Evolutionary conservation across 1,140 invertebrate genomes (phyloP).

Genomic region (Sitobion miscanthi): DNA sequence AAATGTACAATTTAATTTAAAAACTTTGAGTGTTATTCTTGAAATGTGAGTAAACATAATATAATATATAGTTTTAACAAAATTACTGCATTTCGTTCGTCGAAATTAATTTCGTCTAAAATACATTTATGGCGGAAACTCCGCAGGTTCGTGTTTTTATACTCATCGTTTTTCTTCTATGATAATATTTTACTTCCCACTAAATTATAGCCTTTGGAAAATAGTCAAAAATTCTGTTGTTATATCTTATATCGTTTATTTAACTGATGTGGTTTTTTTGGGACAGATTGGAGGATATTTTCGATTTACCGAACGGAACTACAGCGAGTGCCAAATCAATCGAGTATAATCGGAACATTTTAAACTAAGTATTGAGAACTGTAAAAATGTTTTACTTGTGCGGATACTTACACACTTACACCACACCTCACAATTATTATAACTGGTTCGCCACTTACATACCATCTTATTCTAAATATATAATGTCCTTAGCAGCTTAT

Average conservation of each 20-base stretch:
- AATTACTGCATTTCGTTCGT: neutral
- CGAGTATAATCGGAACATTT: neutral
- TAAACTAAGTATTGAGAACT: neutral
- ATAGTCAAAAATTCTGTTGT: neutral
- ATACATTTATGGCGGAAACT: neutral
- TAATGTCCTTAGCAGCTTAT: neutral
- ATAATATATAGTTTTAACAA: neutral
- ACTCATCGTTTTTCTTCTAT: neutral
- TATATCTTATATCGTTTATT: neutral
- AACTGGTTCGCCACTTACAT: neutral
- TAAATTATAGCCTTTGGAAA: neutral
- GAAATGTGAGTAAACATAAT: neutral
- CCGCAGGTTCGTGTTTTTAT: neutral
- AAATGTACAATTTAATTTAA: neutral
- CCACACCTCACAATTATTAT: neutral
- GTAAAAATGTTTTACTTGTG: neutral
- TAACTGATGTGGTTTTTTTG: neutral
- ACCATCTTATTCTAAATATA: neutral
- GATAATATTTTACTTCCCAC: neutral
- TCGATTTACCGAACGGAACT: neutral
- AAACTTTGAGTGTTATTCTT: neutral
- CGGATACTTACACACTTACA: neutral
- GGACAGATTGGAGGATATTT: neutral
- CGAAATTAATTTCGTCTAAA: neutral
- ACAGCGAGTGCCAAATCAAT: neutral